Evolutionary conservation across 2,113 vertebrate species (phyloP), one percentile per base, ranked within the genome.

Genomic region (Numenius arquata): DNA sequence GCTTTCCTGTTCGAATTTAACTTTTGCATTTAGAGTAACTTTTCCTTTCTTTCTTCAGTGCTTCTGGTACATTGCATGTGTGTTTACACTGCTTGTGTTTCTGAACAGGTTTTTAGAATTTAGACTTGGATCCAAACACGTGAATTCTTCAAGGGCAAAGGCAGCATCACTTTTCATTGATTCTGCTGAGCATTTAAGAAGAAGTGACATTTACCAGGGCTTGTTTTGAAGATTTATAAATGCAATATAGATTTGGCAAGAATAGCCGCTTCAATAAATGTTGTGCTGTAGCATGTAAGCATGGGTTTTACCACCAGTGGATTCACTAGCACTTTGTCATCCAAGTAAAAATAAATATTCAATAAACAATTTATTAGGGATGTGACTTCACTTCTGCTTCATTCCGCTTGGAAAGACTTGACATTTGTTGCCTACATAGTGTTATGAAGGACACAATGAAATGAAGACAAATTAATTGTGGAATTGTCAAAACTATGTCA

Each of bases 121-220:
- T 79, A 76, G 89, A 94, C 85, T 91, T 12, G 1, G 55, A 95
- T 95, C 65, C 45, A 81, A 89, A 79, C 75, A 55, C 5, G 2
- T n/a, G 38, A 89, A 40, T 83, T 89, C 82, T 94, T 93, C 95
- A 93, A 95, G 96, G 90, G 85, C 73, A 94, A 94, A 91, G 53
- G 86, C 85, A 95, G 20, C 61, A 50, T 95, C 62, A 62, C 90
- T 96, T 95, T 90, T 96, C 96, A 94, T 92, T 82, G 94, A 97
- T 93, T 97, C 92, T 90, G 85, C 89, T 4, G 29, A 90, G 88
- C 95, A 85, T 95, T 96, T 96, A 96, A 96, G 84, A 94, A 94
- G 93, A 95, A 96, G 83, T 95, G 97, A 97, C 96, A 95, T 96
- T 97, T 97, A 97, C 86, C 89, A 85, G 82, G 80, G 87, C 95